Evolutionary conservation across 2,888 invertebrate genomes (phyloP), one percentile per base, ranked within the genome.

Genomic region (Pristionchus entomophagus): DNA sequence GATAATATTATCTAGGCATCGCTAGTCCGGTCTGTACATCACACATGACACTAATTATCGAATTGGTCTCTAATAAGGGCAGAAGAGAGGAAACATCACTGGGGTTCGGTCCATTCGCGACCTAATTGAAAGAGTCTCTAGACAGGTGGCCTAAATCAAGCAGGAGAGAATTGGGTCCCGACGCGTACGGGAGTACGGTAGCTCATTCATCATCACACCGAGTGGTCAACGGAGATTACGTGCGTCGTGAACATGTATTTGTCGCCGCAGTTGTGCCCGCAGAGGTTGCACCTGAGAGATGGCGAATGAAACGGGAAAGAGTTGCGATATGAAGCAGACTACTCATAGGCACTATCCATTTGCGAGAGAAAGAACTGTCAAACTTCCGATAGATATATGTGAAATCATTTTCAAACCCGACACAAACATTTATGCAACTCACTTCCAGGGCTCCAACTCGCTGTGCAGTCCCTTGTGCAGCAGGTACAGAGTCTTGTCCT

Each of bases 181-280:
- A 5, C 12, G 17, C 12, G 56, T 5, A 56, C 49, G 17, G 10
- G 8, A 12, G 49, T 8, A 49, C 49, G 49, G 17, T 17, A 12
- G 8, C 56, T n/a, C 22, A n/a, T 10, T 56, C 56, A 8, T n/a
- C n/a, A 5, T 73, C 41, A 73, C 6, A 26, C 45, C 51, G 88
- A 87, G 69, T 92, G 92, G 86, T 91, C 91, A 17, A 91, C 89
- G 95, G 97, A 97, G 91, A 97, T 95, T 94, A 97, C 95, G 95
- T 97, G 97, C 92, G 97, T 97, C 95, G 97, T 97, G 95, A 98
- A 98, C 94, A 98, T 97, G 95, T 98, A 98, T 86, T 97, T 96
- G 94, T 97, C 97, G 94, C 96, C 96, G 94, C 97, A 97, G 94
- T 96, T 96, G 94, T 97, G 97, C 81, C 98, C 98, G 94, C 98